These are phyloP conservation scores for Aurelia aurita complex sp. Pacific DNA, from an alignment of 30 jellyfish, hydroid and myxozoan genomes.

Conservation along the genomic window DNA sequence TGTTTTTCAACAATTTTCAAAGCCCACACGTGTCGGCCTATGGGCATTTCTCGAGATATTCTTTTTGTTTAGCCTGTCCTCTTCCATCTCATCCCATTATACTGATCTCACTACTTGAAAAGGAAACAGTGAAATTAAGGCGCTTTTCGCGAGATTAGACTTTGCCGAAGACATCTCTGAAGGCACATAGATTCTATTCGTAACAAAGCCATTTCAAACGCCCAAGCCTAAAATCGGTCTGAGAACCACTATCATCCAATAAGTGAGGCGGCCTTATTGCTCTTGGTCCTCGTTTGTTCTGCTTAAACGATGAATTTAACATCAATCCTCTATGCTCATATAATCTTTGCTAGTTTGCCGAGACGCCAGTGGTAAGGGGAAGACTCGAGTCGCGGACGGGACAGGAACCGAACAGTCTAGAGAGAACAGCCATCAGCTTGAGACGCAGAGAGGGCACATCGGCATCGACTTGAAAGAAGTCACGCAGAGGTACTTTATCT, in stretches of 20 bases:
- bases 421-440: too few relatives aligned
- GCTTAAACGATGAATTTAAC: slow-evolving; percentile 65
- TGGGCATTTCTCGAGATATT: slow-evolving; percentile 68
- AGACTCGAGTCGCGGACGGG: neutral
- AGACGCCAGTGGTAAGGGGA: slow-evolving; percentile 41
- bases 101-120: slow-evolving; percentile 67
- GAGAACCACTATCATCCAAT: slow-evolving; percentile 70
- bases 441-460: too few relatives aligned
- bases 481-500: too few relatives aligned
- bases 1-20: slow-evolving; percentile 63
- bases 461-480: too few relatives aligned
- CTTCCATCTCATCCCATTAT: slow-evolving; percentile 59
- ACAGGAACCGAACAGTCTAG: too few relatives aligned
- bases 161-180: slow-evolving; percentile 80
- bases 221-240: slow-evolving; percentile 78
- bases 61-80: slow-evolving; percentile 59
- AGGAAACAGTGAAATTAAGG: slow-evolving; percentile 70
- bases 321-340: slow-evolving; percentile 60
- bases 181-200: slow-evolving; percentile 53
- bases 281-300: slow-evolving; percentile 70
- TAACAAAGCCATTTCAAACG: slow-evolving; percentile 76
- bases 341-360: slow-evolving; percentile 62
- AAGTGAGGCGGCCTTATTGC: slow-evolving; percentile 79
- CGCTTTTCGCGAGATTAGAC: slow-evolving; percentile 64
- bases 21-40: slow-evolving; percentile 87